phyloP scores from a whole-genome alignment of 37 sponge, comb jelly and placozoan species.

The Mnemiopsis leidyi region DNA sequence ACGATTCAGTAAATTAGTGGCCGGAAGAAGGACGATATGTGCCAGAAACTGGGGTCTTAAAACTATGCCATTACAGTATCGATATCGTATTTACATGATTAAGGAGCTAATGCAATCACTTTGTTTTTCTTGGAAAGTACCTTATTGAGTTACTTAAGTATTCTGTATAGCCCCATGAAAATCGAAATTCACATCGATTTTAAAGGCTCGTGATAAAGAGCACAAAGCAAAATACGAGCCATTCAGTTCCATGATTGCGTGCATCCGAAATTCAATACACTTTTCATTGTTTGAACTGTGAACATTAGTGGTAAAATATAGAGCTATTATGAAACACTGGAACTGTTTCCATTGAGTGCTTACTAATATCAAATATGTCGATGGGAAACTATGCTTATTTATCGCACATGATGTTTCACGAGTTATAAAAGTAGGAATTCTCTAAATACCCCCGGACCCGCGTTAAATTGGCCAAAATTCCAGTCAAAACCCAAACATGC shows the following conservation, averaged over 20 bases:
- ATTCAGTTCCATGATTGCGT: not conserved
- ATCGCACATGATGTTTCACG: not conserved
- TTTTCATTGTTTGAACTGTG: not conserved
- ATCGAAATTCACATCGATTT: not conserved
- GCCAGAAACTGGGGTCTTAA: not conserved
- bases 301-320: not conserved
- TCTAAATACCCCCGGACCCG: not conserved
- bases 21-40: not conserved
- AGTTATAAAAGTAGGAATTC: not conserved
- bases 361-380: not conserved
- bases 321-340: not conserved
- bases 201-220: not conserved
- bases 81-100: not conserved
- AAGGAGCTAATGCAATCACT: too few relatives aligned
- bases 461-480: not conserved
- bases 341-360: not conserved
- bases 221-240: not conserved
- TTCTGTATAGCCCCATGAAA: too few relatives aligned
- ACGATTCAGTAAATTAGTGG: not conserved
- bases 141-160: not conserved
- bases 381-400: not conserved
- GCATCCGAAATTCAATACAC: not conserved
- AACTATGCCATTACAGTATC: not conserved
- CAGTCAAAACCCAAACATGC: not conserved
- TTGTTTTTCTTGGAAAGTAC: not conserved